phyloP scores from a whole-genome alignment of 2,113 vertebrate species.

The Eulacestoma nigropectus region DNA sequence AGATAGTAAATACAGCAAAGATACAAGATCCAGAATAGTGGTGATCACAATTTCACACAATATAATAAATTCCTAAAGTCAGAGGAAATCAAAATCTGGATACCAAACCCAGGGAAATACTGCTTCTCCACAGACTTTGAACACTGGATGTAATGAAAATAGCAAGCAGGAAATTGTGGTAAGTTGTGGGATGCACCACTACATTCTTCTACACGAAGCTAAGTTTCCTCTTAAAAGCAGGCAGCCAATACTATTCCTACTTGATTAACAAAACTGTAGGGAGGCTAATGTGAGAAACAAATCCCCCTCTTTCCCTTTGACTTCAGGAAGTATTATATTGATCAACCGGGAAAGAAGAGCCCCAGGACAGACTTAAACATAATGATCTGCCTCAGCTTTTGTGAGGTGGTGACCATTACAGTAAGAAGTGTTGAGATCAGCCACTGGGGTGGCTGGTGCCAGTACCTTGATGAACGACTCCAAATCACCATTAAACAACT shows the following conservation, averaged over 20 bases:
- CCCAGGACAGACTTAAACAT: slow-evolving; percentile 73
- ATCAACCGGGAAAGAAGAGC: slow-evolving; percentile 71
- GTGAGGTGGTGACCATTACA: slow-evolving; percentile 67
- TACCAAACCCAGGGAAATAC: not conserved
- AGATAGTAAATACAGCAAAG: slow-evolving; percentile 75
- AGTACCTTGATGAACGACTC: slow-evolving; percentile 94
- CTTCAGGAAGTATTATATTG: slow-evolving; percentile 78
- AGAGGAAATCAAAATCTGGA: slow-evolving; percentile 51
- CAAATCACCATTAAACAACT: slow-evolving; percentile 97
- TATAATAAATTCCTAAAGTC: slow-evolving; percentile 78
- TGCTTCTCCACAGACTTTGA: not conserved
- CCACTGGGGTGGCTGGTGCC: slow-evolving; percentile 64
- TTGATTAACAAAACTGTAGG: not conserved
- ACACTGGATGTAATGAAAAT: not conserved
- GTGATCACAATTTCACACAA: slow-evolving; percentile 67
- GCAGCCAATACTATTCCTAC: not conserved
- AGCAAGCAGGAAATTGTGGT: not conserved
- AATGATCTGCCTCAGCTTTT: slow-evolving; percentile 74
- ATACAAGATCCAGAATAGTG: slow-evolving; percentile 56
- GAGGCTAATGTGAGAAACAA: not conserved
- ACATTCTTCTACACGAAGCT: not conserved
- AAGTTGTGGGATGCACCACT: not conserved
- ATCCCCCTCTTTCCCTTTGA: slow-evolving; percentile 67
- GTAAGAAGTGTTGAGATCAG: slow-evolving; percentile 66
- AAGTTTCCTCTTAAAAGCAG: not conserved